These are phyloP conservation scores for Limonius californicus DNA, from an alignment of 1,140 invertebrate species.

Conservation along the genomic window DNA sequence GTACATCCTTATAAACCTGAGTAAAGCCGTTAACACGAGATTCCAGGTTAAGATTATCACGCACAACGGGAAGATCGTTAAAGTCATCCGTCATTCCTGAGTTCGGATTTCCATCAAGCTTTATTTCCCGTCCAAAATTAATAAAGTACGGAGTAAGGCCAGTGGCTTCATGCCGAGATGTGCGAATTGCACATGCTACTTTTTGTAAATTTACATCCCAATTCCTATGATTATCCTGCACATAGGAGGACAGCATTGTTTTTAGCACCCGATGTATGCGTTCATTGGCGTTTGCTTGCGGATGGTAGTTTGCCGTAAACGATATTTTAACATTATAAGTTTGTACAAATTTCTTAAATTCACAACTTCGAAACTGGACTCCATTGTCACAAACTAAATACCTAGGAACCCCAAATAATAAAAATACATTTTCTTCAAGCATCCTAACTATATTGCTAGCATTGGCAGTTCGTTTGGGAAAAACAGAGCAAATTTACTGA, in stretches of 20 bases:
- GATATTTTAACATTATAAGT: constrained; percentile 18
- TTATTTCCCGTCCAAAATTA: background rate
- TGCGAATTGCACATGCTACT: constrained; percentile 27
- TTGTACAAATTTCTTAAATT: constrained; percentile 20
- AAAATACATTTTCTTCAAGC: background rate
- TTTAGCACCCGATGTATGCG: constrained; percentile 30
- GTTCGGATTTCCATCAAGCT: background rate
- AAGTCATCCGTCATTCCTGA: background rate
- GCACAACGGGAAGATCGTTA: too few species aligned
- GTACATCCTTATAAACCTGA: too few species aligned
- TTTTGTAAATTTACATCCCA: constrained; percentile 24
- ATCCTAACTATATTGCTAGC: background rate
- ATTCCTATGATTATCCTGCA: constrained; percentile 23
- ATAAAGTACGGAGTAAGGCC: constrained; percentile 9
- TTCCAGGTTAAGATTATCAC: too few species aligned
- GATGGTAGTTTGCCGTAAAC: constrained; percentile 30
- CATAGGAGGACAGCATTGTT: constrained; percentile 28
- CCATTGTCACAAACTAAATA: background rate
- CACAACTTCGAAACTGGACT: background rate
- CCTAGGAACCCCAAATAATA: background rate
- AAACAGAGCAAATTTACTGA: background rate
- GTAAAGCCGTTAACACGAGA: too few species aligned
- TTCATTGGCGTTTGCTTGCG: constrained; percentile 31
- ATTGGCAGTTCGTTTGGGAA: background rate
- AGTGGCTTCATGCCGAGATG: constrained; percentile 20